Conservation (phyloP, 2,888 invertebrate genomes). For the Tridacna crocea region DNA sequence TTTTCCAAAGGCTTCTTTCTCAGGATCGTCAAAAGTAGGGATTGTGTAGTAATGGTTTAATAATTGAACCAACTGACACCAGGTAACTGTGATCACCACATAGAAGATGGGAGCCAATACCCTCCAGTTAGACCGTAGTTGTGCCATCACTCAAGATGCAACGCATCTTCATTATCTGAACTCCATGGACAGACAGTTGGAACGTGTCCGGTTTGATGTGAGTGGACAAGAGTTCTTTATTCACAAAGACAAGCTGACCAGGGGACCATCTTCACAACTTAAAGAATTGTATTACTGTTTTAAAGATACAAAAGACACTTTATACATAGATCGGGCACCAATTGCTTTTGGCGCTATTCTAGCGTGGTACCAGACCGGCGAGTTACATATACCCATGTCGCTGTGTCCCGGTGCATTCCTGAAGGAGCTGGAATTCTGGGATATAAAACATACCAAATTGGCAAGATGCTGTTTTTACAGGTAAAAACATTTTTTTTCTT, state of each 20-base stretch:
- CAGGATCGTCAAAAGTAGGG: no score
- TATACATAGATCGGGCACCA: constrained; percentile 5
- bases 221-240: constrained; percentile 9
- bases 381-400: constrained; percentile 37
- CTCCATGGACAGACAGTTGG: background rate
- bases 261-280: constrained; percentile 1
- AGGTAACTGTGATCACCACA: background rate
- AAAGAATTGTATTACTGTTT: background rate
- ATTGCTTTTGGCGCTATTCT: constrained; percentile 24
- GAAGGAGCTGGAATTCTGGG: constrained; percentile 42
- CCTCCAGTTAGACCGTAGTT: background rate
- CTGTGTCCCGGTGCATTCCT: constrained; percentile 40
- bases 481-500: background rate
- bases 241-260: constrained; percentile 12
- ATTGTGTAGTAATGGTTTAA: no score
- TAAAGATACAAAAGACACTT: background rate
- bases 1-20: no score
- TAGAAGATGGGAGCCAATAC: constrained; percentile 10
- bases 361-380: constrained; percentile 37
- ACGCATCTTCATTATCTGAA: background rate
- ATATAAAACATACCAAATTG: constrained; percentile 24
- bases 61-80: no score
- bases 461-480: constrained; percentile 13
- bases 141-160: background rate
- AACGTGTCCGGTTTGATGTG: constrained; percentile 14